These are phyloP conservation scores for Mylabris sibirica DNA, from an alignment of 2,888 invertebrate genomes.

Conservation along the genomic window DNA sequence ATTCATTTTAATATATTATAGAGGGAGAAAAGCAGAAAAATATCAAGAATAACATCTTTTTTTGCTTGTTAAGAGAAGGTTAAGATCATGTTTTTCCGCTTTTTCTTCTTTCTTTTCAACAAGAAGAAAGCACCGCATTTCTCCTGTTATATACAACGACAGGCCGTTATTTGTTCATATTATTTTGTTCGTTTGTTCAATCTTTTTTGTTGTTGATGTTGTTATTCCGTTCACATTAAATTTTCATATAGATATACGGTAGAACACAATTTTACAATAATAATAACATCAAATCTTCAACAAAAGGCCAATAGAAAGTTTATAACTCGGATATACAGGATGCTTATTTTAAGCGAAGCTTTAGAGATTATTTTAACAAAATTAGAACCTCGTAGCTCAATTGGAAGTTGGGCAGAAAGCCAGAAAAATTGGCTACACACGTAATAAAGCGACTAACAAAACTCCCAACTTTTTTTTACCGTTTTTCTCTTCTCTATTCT, in stretches of 20 bases:
- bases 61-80: neutral
- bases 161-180: neutral
- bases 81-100: neutral
- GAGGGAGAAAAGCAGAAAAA: neutral
- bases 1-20: too few relatives aligned
- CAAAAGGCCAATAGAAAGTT: neutral
- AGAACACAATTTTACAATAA: neutral
- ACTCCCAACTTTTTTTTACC: too few relatives aligned
- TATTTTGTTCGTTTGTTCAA: constrained; percentile 5
- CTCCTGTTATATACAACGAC: neutral
- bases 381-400: too few relatives aligned
- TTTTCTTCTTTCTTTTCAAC: neutral
- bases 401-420: too few relatives aligned
- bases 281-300: neutral
- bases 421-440: too few relatives aligned
- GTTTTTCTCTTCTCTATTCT: too few relatives aligned
- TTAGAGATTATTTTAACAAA: too few relatives aligned
- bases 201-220: neutral
- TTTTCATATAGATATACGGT: neutral
- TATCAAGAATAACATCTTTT: neutral
- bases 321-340: neutral
- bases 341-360: too few relatives aligned
- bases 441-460: too few relatives aligned
- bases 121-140: neutral
- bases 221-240: neutral